Conservation (phyloP, 2,888 invertebrate species). For the Drosophila nr. perissopoda region DNA sequence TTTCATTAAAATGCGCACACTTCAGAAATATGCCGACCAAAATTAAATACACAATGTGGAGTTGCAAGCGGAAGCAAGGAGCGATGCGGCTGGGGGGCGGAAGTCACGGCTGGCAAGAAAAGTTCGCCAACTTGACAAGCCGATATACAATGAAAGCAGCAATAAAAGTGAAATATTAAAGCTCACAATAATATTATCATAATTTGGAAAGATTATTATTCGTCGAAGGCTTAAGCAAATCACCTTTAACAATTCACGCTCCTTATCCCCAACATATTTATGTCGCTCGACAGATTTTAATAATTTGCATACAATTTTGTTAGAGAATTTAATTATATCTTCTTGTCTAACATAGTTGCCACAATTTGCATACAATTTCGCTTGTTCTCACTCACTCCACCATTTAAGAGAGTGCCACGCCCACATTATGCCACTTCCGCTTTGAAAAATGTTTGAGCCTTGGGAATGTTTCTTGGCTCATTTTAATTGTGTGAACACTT, state of each 20-base stretch:
- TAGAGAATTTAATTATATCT: conserved; percentile 72
- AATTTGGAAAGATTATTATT: background rate
- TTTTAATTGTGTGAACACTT: conserved; percentile 39
- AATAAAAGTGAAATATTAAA: background rate
- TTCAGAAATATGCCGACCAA: background rate
- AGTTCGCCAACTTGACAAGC: background rate
- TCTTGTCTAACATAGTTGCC: conserved; percentile 57
- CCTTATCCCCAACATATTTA: background rate
- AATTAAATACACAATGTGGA: background rate
- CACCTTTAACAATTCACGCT: background rate
- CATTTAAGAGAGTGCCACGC: conserved; percentile 15
- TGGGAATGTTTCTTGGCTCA: conserved; percentile 25
- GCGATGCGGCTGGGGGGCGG: background rate
- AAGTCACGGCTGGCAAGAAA: background rate
- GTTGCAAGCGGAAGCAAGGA: background rate
- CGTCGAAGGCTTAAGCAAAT: background rate
- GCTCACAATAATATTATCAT: background rate
- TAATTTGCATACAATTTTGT: conserved; percentile 69
- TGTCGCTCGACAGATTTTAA: background rate
- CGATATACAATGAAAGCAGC: background rate
- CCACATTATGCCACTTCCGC: conserved; percentile 26
- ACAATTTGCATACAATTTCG: conserved; percentile 71
- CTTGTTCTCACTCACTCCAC: background rate
- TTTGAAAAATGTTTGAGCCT: background rate
- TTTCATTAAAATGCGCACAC: conserved; percentile 16